Evolutionary conservation across 2,888 invertebrate species (phyloP), one percentile per base, ranked within the genome.

Genomic region (Tachina lurida): DNA sequence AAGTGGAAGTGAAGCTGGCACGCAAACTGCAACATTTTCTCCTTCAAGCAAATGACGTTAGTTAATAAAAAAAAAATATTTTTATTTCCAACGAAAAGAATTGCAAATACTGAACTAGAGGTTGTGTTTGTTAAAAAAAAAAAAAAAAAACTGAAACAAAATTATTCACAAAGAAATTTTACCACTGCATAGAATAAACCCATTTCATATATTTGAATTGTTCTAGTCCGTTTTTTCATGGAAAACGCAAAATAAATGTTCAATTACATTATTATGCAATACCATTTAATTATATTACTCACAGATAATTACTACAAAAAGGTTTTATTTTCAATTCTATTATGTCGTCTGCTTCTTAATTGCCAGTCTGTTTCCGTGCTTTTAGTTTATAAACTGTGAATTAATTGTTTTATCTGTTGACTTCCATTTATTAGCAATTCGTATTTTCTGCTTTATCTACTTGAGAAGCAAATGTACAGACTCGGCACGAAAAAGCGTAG

Each of bases 401-500:
- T 49, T 31, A 60, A 60, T 60, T 73, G 9, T 47, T 60, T 47
- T 60, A 31, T 47, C 58, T 60, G 2, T 45, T 45, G 43, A 15
- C 19, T 22, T 58, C 10, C 56, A 56, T 45, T 71, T 58, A 43
- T 60, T 41, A 22, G 58, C n/a, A 10, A n/a, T 22, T 70, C 19
- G 41, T 7, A 13, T 41, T 41, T 41, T 39, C 9, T 19, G 12
- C n/a, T 56, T 45, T 45, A 52, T 54, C 19, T 22, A 56, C n/a
- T 13, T 43, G 56, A 56, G 13, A 15, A 2, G 2, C 10, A 43
- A 10, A 70, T 19, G 19, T 9, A 41, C 10, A 15, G n/a, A n/a
- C 10, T 9, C 5, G 15, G 8, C 5, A 12, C 19, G 15, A 13
- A 13, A 47, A 49, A 15, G 10, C 7, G 31, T 31, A n/a, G 5